phyloP scores from a whole-genome alignment of 2,113 vertebrate genomes.

The Pyrgilauda ruficollis region DNA sequence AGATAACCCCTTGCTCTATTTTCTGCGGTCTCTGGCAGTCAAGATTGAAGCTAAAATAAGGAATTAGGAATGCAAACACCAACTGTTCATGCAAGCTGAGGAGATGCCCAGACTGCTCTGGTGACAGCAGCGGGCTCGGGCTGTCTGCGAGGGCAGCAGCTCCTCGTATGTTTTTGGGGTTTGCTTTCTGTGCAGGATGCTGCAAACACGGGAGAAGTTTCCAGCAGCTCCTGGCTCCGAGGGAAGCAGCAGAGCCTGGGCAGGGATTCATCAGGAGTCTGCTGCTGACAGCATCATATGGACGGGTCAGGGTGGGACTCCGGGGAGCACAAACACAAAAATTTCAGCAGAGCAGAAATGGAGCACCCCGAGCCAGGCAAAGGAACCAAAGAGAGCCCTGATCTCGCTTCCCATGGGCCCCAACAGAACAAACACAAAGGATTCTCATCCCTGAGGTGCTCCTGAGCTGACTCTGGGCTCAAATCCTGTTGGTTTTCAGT shows the following conservation, averaged over 20 bases:
- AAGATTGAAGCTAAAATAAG: neutral
- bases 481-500: neutral
- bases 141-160: neutral
- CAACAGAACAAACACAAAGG: neutral
- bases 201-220: neutral
- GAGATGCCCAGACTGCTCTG: slow-evolving; percentile 28
- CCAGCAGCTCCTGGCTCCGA: neutral
- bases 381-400: neutral
- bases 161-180: neutral
- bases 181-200: neutral
- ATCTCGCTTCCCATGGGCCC: neutral
- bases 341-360: neutral
- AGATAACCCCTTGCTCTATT: neutral
- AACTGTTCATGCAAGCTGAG: neutral
- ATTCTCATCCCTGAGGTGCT: neutral
- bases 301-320: neutral
- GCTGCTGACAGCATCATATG: neutral
- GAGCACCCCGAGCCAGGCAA: neutral
- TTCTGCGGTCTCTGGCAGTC: neutral
- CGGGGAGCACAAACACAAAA: neutral
- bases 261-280: neutral
- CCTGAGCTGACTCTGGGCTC: neutral
- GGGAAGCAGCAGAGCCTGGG: neutral
- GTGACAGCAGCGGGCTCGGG: neutral
- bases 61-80: neutral